phyloP scores from a whole-genome alignment of 1,140 invertebrate species.

The Neodiprion pinetum region DNA sequence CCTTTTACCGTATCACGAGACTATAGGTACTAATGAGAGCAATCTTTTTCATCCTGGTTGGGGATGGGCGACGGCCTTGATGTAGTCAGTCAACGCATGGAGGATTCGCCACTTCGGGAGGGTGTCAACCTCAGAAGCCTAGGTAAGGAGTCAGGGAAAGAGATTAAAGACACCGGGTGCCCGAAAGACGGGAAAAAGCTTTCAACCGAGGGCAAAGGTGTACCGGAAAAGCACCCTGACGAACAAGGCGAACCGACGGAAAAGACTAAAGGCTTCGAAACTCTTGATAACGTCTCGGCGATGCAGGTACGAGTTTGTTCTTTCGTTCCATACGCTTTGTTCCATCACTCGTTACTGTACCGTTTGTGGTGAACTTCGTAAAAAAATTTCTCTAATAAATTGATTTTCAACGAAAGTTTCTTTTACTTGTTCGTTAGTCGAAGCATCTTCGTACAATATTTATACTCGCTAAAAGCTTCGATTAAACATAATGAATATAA shows the following conservation, averaged over 20 bases:
- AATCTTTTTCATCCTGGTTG: neutral
- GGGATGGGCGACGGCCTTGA: conserved; percentile 21
- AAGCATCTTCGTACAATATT: too few relatives aligned
- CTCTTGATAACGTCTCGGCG: too few relatives aligned
- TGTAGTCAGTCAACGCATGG: conserved; percentile 18
- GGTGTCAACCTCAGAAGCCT: conserved; percentile 6
- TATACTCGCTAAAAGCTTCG: too few relatives aligned
- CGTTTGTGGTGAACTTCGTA: too few relatives aligned
- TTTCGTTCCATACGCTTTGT: too few relatives aligned
- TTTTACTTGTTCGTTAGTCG: too few relatives aligned
- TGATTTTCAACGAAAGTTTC: too few relatives aligned
- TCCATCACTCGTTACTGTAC: too few relatives aligned
- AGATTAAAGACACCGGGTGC: neutral
- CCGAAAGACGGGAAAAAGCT: neutral
- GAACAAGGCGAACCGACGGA: conserved; percentile 13
- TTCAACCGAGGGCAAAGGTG: neutral
- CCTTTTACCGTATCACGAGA: neutral
- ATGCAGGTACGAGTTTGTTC: too few relatives aligned
- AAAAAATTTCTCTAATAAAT: too few relatives aligned
- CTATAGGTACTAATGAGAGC: conserved; percentile 1
- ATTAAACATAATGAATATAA: too few relatives aligned
- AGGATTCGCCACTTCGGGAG: conserved; percentile 14
- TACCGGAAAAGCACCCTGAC: conserved; percentile 3
- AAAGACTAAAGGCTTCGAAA: conserved; percentile 7
- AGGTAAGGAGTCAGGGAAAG: conserved; percentile 2